Evolutionary conservation across 64 coral and sea anemone species (phyloP).

Genomic region (Hydrozoanthus tunicans): DNA sequence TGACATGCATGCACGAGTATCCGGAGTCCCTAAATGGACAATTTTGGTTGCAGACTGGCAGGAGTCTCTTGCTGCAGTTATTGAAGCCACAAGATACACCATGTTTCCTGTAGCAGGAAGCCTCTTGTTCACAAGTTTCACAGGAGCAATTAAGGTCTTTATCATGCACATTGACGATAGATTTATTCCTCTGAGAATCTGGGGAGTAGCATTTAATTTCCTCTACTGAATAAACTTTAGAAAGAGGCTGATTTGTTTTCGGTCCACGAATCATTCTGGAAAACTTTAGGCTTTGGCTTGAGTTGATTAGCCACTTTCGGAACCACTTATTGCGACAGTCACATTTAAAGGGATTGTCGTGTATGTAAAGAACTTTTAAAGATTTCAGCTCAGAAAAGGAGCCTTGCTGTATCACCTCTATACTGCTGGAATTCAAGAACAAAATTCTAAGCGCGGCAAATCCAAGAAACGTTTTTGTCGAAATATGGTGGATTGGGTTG

Average conservation of each 20-base stretch:
- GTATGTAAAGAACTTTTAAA: not conserved
- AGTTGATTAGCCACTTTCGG: conserved; percentile 12
- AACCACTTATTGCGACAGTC: conserved; percentile 18
- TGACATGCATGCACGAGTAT: not conserved
- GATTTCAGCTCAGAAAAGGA: not conserved
- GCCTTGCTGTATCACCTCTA: not conserved
- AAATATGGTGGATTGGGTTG: not conserved
- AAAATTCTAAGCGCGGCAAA: not conserved
- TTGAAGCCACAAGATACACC: no score
- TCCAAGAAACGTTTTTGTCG: not conserved
- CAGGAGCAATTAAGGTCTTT: conserved; percentile 28
- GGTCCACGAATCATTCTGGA: not conserved
- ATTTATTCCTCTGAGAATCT: not conserved
- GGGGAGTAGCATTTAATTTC: not conserved
- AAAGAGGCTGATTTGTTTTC: not conserved
- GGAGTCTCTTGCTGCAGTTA: not conserved
- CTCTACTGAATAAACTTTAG: not conserved
- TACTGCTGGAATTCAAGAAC: not conserved
- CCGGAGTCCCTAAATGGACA: no score
- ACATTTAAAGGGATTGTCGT: conserved; percentile 1
- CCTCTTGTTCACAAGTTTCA: not conserved
- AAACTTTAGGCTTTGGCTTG: not conserved
- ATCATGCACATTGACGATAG: not conserved
- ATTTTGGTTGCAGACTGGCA: no score
- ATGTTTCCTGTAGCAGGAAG: not conserved